Base-by-base conservation (phyloP, 2,888 invertebrate genomes). In the Cerastis leucographa region DNA sequence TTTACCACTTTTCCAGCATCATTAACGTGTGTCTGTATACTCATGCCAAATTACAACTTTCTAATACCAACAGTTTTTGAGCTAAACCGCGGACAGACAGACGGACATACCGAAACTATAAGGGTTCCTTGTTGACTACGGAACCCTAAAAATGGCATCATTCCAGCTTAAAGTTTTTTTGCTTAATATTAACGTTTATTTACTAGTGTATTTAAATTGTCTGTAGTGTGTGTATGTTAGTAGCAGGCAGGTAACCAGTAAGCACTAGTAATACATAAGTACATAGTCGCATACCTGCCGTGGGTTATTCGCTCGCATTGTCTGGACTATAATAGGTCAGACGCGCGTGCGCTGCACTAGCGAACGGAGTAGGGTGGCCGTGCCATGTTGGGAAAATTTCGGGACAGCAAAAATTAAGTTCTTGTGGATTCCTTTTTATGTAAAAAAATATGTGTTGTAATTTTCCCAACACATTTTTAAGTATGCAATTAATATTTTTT, bases 261-360 rank as follows among this genome's bases (percentile, higher is more conserved):
- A 40, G 0, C 3, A 25, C 64, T 17, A 67, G 71, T 82, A 68
- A 72, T 83, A 84, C 83, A 75, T 83, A 82, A 42, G 46, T 54
- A 88, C 74, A 56, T 71, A 74, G 77, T 79, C 89, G 90, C 91
- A 90, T 93, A 91, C 92, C 92, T 90, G 87, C 81, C 88, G 84
- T 88, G 93, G 94, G 94, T 94, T 95, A 94, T 95, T 94, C 94
- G 93, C 95, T 93, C 94, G 93, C 93, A 95, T 95, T 95, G 95
- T 95, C 91, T 93, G 91, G 87, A 85, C 92, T 91, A 92, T 94
- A 93, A 94, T 93, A 92, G 94, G 92, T 91, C 91, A 91, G 89
- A 89, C 89, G 92, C 91, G 91, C 90, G 90, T 89, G 91, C 89
- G 91, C 90, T 80, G 80, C 83, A 81, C 78, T 75, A 78, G 65